Base-by-base conservation (phyloP, 2,888 invertebrate genomes). In the Agonopterix arenella region DNA sequence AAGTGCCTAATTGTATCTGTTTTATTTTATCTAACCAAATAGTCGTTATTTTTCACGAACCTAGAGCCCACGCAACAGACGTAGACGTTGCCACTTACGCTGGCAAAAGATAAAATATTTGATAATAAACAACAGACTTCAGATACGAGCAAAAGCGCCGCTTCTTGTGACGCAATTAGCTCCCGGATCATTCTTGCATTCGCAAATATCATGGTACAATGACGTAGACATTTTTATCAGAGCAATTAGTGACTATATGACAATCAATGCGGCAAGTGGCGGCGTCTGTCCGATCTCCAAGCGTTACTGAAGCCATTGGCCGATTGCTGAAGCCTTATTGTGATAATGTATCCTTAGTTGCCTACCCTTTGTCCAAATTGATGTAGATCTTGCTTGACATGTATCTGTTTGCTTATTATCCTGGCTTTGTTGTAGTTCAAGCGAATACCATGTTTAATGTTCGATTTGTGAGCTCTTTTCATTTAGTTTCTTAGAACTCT, bases 71-170 rank as follows among this genome's bases (percentile, higher is more conserved):
- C 48, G 44, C 48, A 28, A 41, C 45, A 47, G 44, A 51, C 41
- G 51, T 41, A 51, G 38, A 9, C 40, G n/a, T n/a, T n/a, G 11
- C 44, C 47, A 47, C 45, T 51, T 47, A 44, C 47, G n/a, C 10
- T 36, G 11, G 36, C 11, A 36, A 46, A 8, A 45, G 44, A 47
- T 51, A 47, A 47, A 36, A 11, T 51, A 36, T 45, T 42, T 40
- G 8, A 11, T n/a, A 40, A n/a, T 36, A 11, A 45, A 45, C 8
- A 36, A 45, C 11, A 36, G 10, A 8, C 11, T 10, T 18, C 10
- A 18, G 40, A 38, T 9, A 45, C 45, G 36, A 2, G 18, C 18
- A 18, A 18, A 18, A 18, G 18, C 2, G 18, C n/a, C 11, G 36
- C 9, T 3, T 10, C n/a, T 5, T 45, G 36, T 45, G 45, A 45